These are phyloP conservation scores for Pipistrellus kuhlii DNA, from an alignment of 2,797 vertebrate genomes.

Conservation along the genomic window DNA sequence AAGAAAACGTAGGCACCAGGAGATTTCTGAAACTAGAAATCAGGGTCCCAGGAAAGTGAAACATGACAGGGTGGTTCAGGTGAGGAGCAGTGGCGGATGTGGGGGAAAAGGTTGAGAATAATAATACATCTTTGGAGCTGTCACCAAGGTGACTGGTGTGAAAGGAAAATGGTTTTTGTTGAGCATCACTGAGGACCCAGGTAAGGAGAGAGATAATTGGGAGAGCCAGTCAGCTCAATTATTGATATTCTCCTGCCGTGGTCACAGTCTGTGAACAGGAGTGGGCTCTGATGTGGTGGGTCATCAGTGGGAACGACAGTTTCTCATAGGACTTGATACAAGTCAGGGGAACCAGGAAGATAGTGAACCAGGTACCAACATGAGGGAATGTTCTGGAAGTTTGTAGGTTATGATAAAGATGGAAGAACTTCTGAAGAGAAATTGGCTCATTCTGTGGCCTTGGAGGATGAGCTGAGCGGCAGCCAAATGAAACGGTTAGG, in stretches of 20 bases:
- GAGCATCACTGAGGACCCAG: not conserved
- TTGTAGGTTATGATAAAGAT: not conserved
- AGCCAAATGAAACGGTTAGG: not conserved
- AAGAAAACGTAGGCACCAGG: not conserved
- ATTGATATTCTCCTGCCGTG: not conserved
- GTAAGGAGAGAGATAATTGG: not conserved
- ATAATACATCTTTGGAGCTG: not conserved
- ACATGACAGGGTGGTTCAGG: not conserved
- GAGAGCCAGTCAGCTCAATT: not conserved
- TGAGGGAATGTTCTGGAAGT: not conserved
- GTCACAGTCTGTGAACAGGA: not conserved
- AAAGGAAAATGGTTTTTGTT: not conserved
- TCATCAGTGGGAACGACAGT: not conserved
- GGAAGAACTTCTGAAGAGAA: not conserved
- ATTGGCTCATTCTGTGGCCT: not conserved
- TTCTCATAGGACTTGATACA: not conserved
- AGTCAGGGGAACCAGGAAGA: not conserved
- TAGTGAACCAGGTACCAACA: not conserved
- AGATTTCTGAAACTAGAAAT: constrained; percentile 33
- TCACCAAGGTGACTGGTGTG: not conserved
- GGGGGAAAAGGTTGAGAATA: not conserved
- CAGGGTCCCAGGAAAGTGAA: not conserved
- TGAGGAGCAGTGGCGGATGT: not conserved
- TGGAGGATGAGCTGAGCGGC: not conserved
- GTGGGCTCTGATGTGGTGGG: not conserved